phyloP scores from a whole-genome alignment of 2,113 vertebrate genomes.

The Anarrhichthys ocellatus region DNA sequence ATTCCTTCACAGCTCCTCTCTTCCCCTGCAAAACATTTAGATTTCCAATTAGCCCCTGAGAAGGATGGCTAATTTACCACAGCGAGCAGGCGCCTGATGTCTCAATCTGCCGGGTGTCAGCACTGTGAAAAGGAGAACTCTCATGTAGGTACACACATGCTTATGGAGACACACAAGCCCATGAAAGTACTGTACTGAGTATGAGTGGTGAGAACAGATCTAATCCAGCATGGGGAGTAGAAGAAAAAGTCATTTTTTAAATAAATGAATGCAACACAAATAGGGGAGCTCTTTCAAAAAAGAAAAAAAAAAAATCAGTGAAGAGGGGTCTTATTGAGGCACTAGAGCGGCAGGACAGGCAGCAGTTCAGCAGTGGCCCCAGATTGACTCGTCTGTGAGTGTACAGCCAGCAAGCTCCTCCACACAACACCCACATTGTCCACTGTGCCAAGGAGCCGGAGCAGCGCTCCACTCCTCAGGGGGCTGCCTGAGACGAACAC shows the following conservation, averaged over 20 bases:
- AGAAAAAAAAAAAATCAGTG: slow-evolving; percentile 14
- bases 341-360: slow-evolving; percentile 70
- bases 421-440: slow-evolving; percentile 97
- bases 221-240: slow-evolving; percentile 13
- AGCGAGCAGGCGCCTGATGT: slow-evolving; percentile 89
- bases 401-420: slow-evolving; percentile 87
- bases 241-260: slow-evolving; percentile 26
- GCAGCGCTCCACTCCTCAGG: slow-evolving; percentile 81
- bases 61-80: slow-evolving; percentile 95
- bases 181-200: slow-evolving; percentile 43
- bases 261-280: slow-evolving; percentile 52
- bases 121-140: slow-evolving; percentile 89
- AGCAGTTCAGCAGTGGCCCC: slow-evolving; percentile 85
- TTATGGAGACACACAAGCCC: slow-evolving; percentile 31
- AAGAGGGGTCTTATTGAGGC: slow-evolving; percentile 67
- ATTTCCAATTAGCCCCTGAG: slow-evolving; percentile 94
- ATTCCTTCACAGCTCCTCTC: slow-evolving; percentile 83
- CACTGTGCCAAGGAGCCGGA: slow-evolving; percentile 86
- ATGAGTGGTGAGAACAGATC: slow-evolving; percentile 45
- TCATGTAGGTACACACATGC: slow-evolving; percentile 61
- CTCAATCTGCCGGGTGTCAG: slow-evolving; percentile 97
- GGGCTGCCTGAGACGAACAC: slow-evolving; percentile 75
- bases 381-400: slow-evolving; percentile 91
- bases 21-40: slow-evolving; percentile 89
- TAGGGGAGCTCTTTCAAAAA: slow-evolving; percentile 16